Base-by-base conservation (phyloP, 2,113 vertebrate species). In the Chrysemys picta region DNA sequence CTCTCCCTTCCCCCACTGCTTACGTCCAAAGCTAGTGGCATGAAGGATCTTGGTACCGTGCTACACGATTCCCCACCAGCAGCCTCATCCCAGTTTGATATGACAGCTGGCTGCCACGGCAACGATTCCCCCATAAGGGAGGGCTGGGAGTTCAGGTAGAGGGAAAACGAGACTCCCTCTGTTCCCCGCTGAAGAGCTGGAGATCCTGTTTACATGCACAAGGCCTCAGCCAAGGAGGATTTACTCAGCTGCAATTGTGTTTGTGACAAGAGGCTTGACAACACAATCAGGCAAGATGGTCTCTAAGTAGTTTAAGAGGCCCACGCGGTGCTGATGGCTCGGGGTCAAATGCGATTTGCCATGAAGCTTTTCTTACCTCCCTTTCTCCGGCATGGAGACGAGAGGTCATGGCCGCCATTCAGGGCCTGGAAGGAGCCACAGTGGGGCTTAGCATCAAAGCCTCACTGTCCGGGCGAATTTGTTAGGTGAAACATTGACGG, bases 171-270 rank as follows among this genome's bases (percentile, higher is more conserved):
- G 72, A 25, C 76, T 24, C 54, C 17, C 65, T 59, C 25, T 49
- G 89, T 52, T 90, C 78, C 69, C 80, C 53, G 10, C 69, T 42
- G 75, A 27, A 49, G 54, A n/a, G 22, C 31, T 35, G 3, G 45
- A 84, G 81, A 27, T 5, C 8, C 7, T 0, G 12, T 50, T 78
- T 79, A 62, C 7, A 80, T 3, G 1, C 11, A 4, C 0, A 0
- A 5, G 21, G n/a, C 88, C 62, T 78, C 4, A 1, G 54, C 10
- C 11, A 27, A 80, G 78, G 53, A 84, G 52, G 17, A 8, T 1
- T 35, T 78, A 49, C 82, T 85, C 19, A 9, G 59, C 3, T 0
- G 5, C 11, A 19, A 17, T 1, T 0, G 22, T 8, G 57, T 62
- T 80, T 4, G 38, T 0, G 8, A 45, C 8, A 22, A 35, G 82